These are phyloP conservation scores for Mesembrinibis cayennensis DNA, from an alignment of 2,113 vertebrate species.

Conservation along the genomic window DNA sequence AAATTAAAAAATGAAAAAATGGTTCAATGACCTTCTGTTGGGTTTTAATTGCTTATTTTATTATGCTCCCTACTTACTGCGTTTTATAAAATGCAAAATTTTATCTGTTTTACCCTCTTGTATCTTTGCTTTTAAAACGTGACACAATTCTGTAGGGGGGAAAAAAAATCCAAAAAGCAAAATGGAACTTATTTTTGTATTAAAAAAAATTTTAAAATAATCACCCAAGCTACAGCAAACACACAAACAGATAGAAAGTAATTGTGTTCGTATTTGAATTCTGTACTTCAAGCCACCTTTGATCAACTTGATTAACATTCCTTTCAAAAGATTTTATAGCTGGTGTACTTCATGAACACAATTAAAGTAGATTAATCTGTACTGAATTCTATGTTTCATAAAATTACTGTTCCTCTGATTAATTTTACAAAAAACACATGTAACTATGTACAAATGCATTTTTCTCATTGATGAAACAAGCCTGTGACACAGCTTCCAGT, in stretches of 20 bases:
- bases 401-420: constrained; percentile 35
- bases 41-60: background rate
- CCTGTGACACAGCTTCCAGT: background rate
- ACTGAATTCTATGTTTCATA: constrained; percentile 5
- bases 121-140: background rate
- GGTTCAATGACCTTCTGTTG: background rate
- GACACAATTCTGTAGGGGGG: background rate
- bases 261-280: background rate
- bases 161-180: background rate
- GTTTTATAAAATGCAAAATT: background rate
- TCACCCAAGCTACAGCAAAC: background rate
- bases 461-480: constrained; percentile 38
- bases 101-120: background rate
- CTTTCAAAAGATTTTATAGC: constrained; percentile 41
- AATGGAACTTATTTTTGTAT: background rate
- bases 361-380: constrained; percentile 38
- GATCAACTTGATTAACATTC: constrained; percentile 51
- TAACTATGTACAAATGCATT: background rate
- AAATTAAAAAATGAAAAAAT: background rate
- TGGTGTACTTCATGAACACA: background rate
- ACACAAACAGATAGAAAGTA: background rate
- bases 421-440: constrained; percentile 1
- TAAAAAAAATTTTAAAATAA: background rate
- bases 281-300: constrained; percentile 38
- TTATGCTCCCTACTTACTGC: background rate